phyloP scores from a whole-genome alignment of 2,113 vertebrate species.

The Columbina picui region DNA sequence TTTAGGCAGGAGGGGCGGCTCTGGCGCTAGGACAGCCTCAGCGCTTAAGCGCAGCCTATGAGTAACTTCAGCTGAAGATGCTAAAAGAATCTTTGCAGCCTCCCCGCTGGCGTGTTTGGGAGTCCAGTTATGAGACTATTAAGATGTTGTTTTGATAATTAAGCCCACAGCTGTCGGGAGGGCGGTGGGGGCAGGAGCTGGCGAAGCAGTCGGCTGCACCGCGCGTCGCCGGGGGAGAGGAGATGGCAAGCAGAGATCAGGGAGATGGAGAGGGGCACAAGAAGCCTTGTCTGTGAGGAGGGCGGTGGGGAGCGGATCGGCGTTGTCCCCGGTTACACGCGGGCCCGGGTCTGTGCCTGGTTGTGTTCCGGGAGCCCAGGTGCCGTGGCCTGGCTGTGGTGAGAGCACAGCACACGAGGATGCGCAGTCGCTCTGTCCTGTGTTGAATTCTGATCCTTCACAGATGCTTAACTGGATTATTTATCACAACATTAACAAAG shows the following conservation, averaged over 20 bases:
- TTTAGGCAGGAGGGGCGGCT: slow-evolving; percentile 44
- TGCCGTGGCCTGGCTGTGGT: rapidly evolving
- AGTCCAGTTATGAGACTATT: slow-evolving; percentile 85
- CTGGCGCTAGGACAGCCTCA: slow-evolving; percentile 66
- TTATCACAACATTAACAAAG: background rate
- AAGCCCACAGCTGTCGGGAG: slow-evolving; percentile 84
- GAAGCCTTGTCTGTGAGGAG: too few relatives aligned
- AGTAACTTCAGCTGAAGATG: slow-evolving; percentile 78
- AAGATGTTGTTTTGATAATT: slow-evolving; percentile 89
- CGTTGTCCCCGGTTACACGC: rapidly evolving
- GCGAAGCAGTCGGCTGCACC: slow-evolving; percentile 55
- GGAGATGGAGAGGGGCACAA: too few relatives aligned
- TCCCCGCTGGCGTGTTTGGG: slow-evolving; percentile 76
- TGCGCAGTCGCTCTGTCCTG: background rate
- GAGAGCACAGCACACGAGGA: background rate
- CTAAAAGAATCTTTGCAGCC: slow-evolving; percentile 74
- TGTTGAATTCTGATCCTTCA: background rate
- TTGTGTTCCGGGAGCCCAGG: background rate
- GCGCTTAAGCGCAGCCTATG: slow-evolving; percentile 74
- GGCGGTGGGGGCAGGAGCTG: slow-evolving; percentile 73
- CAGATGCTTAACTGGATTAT: background rate
- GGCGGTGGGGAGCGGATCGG: rapidly evolving
- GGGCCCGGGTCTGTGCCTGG: rapidly evolving
- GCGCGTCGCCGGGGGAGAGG: background rate
- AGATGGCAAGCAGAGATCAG: too few relatives aligned